These are phyloP conservation scores for Batillaria attramentaria DNA, from an alignment of 1,140 invertebrate species.

Conservation along the genomic window DNA sequence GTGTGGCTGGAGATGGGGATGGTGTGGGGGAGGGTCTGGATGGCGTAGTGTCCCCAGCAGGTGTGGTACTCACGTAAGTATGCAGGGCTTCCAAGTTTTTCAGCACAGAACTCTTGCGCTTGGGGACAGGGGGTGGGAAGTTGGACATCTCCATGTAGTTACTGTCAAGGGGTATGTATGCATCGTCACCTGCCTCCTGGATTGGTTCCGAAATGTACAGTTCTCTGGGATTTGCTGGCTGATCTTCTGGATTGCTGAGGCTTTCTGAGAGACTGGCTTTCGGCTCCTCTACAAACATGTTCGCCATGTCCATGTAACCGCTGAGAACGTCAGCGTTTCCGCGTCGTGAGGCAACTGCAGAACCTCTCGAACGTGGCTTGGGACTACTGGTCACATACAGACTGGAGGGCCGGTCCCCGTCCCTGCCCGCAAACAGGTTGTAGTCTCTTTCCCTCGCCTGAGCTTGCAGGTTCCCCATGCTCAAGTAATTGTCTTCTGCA, in stretches of 20 bases:
- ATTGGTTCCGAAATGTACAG: constrained; percentile 36
- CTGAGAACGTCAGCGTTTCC: constrained; percentile 34
- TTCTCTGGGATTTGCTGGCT: constrained; percentile 15
- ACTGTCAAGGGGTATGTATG: constrained; percentile 23
- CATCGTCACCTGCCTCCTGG: neutral
- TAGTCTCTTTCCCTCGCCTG: neutral
- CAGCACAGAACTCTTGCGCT: constrained; percentile 40
- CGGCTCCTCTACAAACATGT: constrained; percentile 42
- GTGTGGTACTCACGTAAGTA: constrained; percentile 42
- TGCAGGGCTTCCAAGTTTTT: constrained; percentile 49
- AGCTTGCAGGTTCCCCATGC: constrained; percentile 57
- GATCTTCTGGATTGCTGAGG: constrained; percentile 3
- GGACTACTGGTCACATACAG: constrained; percentile 44
- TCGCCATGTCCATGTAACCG: constrained; percentile 62
- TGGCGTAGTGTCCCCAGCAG: constrained; percentile 9
- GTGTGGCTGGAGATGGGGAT: neutral
- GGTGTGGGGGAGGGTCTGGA: constrained; percentile 7
- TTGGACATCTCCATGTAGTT: constrained; percentile 53
- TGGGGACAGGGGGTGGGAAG: constrained; percentile 23
- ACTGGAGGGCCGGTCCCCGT: constrained; percentile 27
- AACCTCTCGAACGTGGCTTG: constrained; percentile 25
- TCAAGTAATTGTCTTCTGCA: constrained; percentile 53
- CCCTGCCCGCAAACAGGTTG: neutral
- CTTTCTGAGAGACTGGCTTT: neutral
- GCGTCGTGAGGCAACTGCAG: neutral